Conservation (phyloP, 2,888 invertebrate species). For the Cotesia congregata region DNA sequence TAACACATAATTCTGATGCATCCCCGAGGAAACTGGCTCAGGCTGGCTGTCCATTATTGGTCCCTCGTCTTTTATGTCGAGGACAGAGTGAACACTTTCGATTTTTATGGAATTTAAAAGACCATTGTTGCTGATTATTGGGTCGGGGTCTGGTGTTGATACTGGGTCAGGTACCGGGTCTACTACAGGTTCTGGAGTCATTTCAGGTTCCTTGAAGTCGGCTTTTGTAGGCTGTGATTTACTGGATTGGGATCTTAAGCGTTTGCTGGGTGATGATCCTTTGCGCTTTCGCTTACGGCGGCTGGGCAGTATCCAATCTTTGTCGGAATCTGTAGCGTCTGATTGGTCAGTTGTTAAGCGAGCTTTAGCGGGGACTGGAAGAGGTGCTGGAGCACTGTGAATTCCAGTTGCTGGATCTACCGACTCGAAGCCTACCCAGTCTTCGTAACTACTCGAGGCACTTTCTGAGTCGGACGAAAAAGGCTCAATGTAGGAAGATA, state of each 20-base stretch:
- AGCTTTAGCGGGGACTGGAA: constrained; percentile 52
- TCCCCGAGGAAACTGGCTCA: constrained; percentile 37
- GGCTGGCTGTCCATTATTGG: constrained; percentile 55
- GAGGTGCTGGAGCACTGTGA: constrained; percentile 52
- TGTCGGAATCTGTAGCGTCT: constrained; percentile 63
- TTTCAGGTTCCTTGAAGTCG: constrained; percentile 14
- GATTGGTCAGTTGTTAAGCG: constrained; percentile 53
- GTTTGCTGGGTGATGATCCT: constrained; percentile 61
- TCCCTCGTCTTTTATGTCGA: constrained; percentile 65
- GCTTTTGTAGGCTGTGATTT: constrained; percentile 53
- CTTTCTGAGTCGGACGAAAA: constrained; percentile 61
- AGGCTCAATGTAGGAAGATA: constrained; percentile 66
- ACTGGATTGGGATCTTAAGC: constrained; percentile 57
- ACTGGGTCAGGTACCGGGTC: constrained; percentile 4
- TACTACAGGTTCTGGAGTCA: background rate
- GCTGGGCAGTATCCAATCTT: constrained; percentile 67
- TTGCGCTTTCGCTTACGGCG: constrained; percentile 66
- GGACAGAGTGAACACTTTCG: constrained; percentile 62
- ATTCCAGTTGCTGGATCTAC: constrained; percentile 56
- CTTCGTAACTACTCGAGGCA: constrained; percentile 61
- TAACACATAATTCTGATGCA: constrained; percentile 55
- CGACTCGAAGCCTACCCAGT: constrained; percentile 63
- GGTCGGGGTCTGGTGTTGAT: constrained; percentile 8
- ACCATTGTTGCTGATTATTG: constrained; percentile 14
- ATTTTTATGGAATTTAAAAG: constrained; percentile 40